Percentiles rank a stretch among this genome's conserved stretches.
Conservation (phyloP, 2,888 invertebrate species). For the Platerodrilus igneus region DNA sequence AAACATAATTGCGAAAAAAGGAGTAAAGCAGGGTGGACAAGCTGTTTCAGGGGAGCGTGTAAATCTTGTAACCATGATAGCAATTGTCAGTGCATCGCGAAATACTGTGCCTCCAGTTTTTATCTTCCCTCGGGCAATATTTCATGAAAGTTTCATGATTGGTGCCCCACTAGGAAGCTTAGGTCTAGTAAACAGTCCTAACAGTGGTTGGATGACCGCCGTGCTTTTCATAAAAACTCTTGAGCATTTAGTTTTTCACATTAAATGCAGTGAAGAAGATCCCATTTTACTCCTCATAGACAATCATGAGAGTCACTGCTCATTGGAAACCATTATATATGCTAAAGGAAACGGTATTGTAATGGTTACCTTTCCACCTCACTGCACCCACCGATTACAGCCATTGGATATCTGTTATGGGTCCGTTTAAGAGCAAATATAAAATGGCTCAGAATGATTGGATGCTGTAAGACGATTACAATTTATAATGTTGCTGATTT, state of each 20-base stretch:
- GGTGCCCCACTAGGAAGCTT: conserved; percentile 26
- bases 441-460: conserved; percentile 14
- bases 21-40: conserved; percentile 25
- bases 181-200: conserved; percentile 32
- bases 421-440: conserved; percentile 33
- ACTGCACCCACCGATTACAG: conserved; percentile 37
- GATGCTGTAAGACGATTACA: conserved; percentile 25
- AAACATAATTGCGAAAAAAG: conserved; percentile 23
- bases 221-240: conserved; percentile 33
- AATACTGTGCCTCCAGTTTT: conserved; percentile 34
- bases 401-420: conserved; percentile 23
- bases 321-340: conserved; percentile 26
- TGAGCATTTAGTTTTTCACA: conserved; percentile 20
- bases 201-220: conserved; percentile 35
- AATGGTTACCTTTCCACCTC: no score
- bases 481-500: conserved; percentile 24
- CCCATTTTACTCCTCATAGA: conserved; percentile 17
- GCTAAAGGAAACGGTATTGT: conserved; percentile 35
- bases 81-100: no score
- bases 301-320: conserved; percentile 17
- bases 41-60: no score
- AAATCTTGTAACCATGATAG: no score
- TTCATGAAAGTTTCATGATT: no score
- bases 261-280: conserved; percentile 26
- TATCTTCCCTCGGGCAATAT: conserved; percentile 24